phyloP scores from a whole-genome alignment of 2,113 vertebrate species.

The Myotis yumanensis region DNA sequence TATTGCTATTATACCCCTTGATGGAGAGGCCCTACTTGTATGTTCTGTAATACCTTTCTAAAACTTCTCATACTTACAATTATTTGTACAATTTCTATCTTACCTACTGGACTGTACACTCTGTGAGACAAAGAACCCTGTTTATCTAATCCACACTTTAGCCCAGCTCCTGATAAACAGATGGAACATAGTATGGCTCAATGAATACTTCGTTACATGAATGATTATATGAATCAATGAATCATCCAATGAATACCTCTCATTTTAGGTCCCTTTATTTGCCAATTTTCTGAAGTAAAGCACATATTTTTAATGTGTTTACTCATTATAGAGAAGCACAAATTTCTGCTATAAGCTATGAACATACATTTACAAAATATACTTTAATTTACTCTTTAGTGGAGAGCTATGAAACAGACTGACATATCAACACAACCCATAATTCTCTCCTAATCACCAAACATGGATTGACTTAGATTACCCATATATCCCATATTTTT shows the following conservation, averaged over 20 bases:
- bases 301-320: neutral
- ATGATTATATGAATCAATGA: neutral
- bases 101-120: neutral
- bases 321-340: neutral
- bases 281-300: constrained; percentile 10
- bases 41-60: neutral
- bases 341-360: neutral
- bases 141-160: neutral
- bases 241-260: neutral
- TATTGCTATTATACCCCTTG: neutral
- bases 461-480: neutral
- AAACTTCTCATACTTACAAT: neutral
- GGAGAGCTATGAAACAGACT: neutral
- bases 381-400: neutral
- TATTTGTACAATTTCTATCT: neutral
- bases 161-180: neutral
- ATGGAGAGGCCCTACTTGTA: neutral
- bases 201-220: neutral
- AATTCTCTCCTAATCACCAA: neutral
- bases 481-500: neutral
- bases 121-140: neutral
- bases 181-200: neutral
- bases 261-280: neutral
- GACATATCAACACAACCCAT: neutral
- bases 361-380: neutral